phyloP scores from a whole-genome alignment of 1,140 invertebrate species.

The Macrotrachela quadricornifera region DNA sequence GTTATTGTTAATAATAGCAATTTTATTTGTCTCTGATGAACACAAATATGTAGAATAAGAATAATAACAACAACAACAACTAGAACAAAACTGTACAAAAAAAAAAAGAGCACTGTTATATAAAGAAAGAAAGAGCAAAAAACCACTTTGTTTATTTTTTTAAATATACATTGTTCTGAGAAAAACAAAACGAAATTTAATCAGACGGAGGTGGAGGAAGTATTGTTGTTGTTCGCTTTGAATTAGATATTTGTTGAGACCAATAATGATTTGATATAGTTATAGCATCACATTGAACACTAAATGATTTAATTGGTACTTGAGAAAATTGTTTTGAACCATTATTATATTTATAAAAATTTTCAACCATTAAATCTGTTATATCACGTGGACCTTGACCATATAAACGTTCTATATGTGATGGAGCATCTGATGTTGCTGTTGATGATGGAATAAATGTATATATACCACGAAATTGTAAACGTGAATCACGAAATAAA shows the following conservation, averaged over 20 bases:
- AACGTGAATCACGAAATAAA: constrained; percentile 85
- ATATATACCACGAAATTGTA: constrained; percentile 89
- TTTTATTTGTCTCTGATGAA: no score
- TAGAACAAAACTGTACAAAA: no score
- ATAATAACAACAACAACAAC: no score
- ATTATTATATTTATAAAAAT: constrained; percentile 99
- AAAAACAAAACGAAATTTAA: no score
- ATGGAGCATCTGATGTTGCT: constrained; percentile 66
- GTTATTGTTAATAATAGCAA: no score
- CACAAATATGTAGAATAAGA: no score
- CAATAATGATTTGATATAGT: constrained; percentile 91
- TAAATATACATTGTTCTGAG: no score
- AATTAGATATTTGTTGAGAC: constrained; percentile 19
- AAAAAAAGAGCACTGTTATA: no score
- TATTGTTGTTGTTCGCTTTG: no score
- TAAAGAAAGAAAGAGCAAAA: no score
- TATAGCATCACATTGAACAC: constrained; percentile 96
- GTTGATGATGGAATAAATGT: constrained; percentile 45
- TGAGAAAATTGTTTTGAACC: constrained; percentile 89
- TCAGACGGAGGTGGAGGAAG: no score
- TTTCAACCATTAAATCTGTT: constrained; percentile 90
- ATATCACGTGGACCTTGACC: constrained; percentile 85
- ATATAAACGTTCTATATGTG: constrained; percentile 49
- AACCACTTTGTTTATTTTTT: no score
- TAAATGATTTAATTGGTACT: constrained; percentile 84